Base-by-base conservation (phyloP, 2,797 vertebrate species). In the Gallirallus australis region DNA sequence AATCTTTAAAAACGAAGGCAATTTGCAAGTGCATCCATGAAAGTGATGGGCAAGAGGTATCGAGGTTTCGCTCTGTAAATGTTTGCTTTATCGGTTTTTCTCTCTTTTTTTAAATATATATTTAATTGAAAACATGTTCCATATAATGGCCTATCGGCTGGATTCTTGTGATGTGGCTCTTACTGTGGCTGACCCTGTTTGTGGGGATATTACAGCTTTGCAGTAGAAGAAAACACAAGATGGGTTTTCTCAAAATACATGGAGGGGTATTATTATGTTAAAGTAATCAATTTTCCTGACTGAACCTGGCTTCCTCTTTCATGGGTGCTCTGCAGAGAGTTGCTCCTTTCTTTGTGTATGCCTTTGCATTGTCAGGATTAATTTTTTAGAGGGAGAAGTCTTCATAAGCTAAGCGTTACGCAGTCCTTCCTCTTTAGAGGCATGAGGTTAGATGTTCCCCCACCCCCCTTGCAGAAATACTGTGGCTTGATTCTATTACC, bases 161-260 rank as follows among this genome's bases (percentile, higher is more conserved):
- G 11, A 83, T 95, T 95, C 77, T 89, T 94, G 82, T 91, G 86
- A 78, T 94, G 81, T 66, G 69, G 64, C 57, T 95, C 94, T 94
- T 82, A 60, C 65, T 94, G 89, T 27, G 39, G 70, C 94, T 88
- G 94, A 16, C 57, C 42, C 42, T 66, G 90, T 86, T 90, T 95
- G 81, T 80, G 65, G 63, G 72, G 70, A 72, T 88, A 78, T 92
- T 95, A 60, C 56, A 85, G 93, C 75, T 31, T 75, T 48, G 80
- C 56, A 72, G 79, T 19, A 39, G 76, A 77, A 37, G 83, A 70
- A 71, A 94, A 83, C 61, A 75, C 69, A 69, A 68, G 87, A 2
- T 19, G 72, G 61, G 40, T 80, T 94, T 86, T 81, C 82, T 91
- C n/a, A 25, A 45, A 80, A 91, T 93, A 78, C 87, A 31, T 69